Evolutionary conservation across 1,140 invertebrate genomes (phyloP).

Genomic region (Caerostris darwini): DNA sequence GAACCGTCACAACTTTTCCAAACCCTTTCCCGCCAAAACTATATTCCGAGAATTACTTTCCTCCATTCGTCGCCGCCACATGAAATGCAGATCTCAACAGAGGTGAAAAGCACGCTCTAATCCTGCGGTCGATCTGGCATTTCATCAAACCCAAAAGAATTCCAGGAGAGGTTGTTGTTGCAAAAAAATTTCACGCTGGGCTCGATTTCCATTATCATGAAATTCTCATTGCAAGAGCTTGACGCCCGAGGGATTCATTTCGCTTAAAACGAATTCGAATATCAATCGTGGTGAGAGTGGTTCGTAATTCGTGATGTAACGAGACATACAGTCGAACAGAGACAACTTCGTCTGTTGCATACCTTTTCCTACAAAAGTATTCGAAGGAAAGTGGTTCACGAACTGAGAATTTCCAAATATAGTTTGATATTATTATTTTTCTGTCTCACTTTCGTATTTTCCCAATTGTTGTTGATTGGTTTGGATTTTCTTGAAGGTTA

Average conservation of each 20-base stretch:
- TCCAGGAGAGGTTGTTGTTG: not conserved
- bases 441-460: too few species aligned
- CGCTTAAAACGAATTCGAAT: constrained; percentile 28
- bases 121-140: not conserved
- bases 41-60: too few species aligned
- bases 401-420: too few species aligned
- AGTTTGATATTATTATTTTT: too few species aligned
- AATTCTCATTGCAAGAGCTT: constrained; percentile 21
- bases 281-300: not conserved
- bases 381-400: not conserved
- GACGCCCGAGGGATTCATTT: not conserved
- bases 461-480: too few species aligned
- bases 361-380: not conserved
- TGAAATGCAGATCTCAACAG: not conserved
- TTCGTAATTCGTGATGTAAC: constrained; percentile 3
- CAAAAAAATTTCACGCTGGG: not conserved
- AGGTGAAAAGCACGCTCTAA: not conserved
- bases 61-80: too few species aligned
- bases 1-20: too few species aligned
- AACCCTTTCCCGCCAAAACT: too few species aligned
- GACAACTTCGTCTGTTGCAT: not conserved
- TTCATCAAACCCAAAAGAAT: not conserved
- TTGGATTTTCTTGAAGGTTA: too few species aligned
- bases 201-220: constrained; percentile 25
- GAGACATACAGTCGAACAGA: not conserved